Evolutionary conservation across 2,797 vertebrate species (phyloP).

Genomic region (Galaxias olidus): DNA sequence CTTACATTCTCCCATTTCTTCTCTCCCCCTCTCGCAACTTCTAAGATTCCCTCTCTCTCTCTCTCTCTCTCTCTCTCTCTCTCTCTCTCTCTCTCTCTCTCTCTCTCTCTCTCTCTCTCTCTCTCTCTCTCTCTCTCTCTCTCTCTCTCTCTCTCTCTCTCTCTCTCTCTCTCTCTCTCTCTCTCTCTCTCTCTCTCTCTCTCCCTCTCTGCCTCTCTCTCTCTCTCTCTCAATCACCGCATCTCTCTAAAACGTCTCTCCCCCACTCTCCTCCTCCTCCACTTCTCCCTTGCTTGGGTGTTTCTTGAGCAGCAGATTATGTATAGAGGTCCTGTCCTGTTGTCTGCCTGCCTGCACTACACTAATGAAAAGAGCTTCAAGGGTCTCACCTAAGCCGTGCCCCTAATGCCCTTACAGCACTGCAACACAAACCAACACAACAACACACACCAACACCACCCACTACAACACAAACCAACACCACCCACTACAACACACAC

Average conservation of each 20-base stretch:
- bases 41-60: conserved; percentile 7
- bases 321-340: conserved; percentile 46
- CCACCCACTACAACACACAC: too few species aligned
- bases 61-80: neutral
- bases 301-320: conserved; percentile 55
- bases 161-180: conserved; percentile 1
- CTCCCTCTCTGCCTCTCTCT: neutral
- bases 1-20: neutral
- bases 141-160: too few species aligned
- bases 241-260: too few species aligned
- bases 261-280: conserved; percentile 58
- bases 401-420: neutral
- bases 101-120: conserved; percentile 44
- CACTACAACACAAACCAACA: too few species aligned
- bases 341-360: conserved; percentile 40
- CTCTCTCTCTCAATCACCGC: conserved; percentile 26
- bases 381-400: conserved; percentile 18
- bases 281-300: conserved; percentile 27
- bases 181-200: neutral
- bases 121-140: conserved; percentile 49
- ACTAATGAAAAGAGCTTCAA: conserved; percentile 37
- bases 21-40: too few species aligned
- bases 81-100: conserved; percentile 26
- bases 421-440: too few species aligned
- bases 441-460: too few species aligned